Evolutionary conservation across 2,113 vertebrate species (phyloP).

Genomic region (Vimba vimba): DNA sequence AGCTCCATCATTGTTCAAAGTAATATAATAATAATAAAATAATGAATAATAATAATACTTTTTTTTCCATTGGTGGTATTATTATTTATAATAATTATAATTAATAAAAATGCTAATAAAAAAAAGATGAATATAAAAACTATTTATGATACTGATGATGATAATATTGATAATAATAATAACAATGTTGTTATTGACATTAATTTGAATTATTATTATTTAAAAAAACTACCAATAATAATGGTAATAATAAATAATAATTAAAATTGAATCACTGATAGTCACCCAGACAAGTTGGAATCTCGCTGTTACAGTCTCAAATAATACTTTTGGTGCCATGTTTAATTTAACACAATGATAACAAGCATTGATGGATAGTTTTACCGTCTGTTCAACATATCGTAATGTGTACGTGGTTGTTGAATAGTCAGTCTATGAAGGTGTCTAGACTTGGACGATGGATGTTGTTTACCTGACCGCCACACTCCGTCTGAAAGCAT

Average conservation of each 20-base stretch:
- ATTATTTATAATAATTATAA: neutral
- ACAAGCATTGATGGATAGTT: neutral
- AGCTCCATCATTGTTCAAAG: no score
- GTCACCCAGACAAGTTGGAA: neutral
- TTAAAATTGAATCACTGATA: neutral
- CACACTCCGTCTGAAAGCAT: neutral
- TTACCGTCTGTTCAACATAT: neutral
- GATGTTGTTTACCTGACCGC: neutral
- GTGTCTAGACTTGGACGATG: constrained; percentile 5
- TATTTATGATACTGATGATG: neutral
- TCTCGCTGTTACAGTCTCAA: neutral
- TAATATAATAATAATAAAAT: neutral
- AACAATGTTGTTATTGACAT: neutral
- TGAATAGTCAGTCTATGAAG: neutral
- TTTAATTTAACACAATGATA: neutral
- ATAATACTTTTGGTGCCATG: neutral
- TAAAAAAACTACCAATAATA: no score
- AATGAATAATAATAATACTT: neutral
- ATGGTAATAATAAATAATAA: no score
- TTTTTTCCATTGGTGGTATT: neutral
- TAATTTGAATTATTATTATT: no score
- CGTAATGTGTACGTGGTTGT: neutral
- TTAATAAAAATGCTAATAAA: neutral
- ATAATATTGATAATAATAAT: neutral
- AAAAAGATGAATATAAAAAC: neutral